Evolutionary conservation across 1,140 invertebrate genomes (phyloP).

Genomic region (Drosophila santomea): DNA sequence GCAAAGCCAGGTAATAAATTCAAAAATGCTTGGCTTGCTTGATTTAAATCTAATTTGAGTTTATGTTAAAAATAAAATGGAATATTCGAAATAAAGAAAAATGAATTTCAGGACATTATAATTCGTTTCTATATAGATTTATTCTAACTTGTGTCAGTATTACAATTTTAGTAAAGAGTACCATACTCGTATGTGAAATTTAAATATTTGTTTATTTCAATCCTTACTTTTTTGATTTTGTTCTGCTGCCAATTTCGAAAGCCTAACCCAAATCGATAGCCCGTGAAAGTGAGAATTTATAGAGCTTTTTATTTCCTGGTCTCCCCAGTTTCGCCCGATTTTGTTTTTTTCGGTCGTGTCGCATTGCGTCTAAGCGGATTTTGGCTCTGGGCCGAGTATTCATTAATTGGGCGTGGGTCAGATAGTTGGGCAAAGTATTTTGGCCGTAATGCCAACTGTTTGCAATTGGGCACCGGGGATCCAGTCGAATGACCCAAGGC

Average conservation of each 20-base stretch:
- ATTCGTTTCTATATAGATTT: too few species aligned
- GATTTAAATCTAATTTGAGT: neutral
- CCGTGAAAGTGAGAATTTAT: conserved; percentile 18
- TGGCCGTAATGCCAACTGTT: conserved; percentile 61
- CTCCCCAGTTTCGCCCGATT: too few species aligned
- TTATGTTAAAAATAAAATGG: too few species aligned
- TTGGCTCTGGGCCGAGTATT: conserved; percentile 63
- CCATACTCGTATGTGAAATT: too few species aligned
- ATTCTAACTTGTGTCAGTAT: too few species aligned
- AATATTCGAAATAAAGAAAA: too few species aligned
- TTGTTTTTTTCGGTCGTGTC: conserved; percentile 36
- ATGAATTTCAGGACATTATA: too few species aligned
- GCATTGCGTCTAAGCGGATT: conserved; percentile 66
- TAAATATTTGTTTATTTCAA: neutral
- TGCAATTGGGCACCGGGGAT: conserved; percentile 55
- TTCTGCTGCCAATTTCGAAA: neutral
- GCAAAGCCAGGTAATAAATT: neutral
- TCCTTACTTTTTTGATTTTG: neutral
- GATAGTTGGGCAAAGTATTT: conserved; percentile 42
- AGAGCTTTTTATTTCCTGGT: neutral
- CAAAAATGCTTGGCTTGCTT: neutral
- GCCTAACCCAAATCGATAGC: neutral
- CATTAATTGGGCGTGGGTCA: conserved; percentile 74
- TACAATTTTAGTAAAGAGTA: too few species aligned
- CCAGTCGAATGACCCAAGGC: neutral